Base-by-base conservation (phyloP, 2,113 vertebrate genomes). In the Terrapene triunguis region DNA sequence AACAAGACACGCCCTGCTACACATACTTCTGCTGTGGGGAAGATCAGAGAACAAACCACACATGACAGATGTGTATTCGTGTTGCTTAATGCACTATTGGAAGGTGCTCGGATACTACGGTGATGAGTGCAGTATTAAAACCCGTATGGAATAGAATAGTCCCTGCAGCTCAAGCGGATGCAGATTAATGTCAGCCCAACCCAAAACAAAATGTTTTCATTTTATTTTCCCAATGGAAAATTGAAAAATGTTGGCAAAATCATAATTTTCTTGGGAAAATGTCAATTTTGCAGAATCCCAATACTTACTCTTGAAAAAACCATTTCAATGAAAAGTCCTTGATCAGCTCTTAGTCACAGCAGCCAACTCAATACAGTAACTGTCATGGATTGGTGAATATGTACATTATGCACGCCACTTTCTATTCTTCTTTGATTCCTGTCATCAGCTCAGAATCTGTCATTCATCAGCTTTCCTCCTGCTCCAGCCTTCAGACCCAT, bases 211-310 rank as follows among this genome's bases (percentile, higher is more conserved):
- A 35, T 9, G 1, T 21, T 91, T 91, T 55, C 59, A n/a, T 91
- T 96, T 96, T 38, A 4, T 48, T 95, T 84, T 94, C 53, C 29
- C 10, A 78, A 65, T n/a, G 50, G 29, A 91, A 93, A 93, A 90
- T 38, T 82, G 76, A 90, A 89, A 96, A 94, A 47, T 72, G 44
- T 84, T 1, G 2, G 48, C 82, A 80, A 22, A 84, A 89, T 79
- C 76, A 7, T 22, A 16, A 22, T 84, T 8, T 54, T 21, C 44
- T 47, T 88, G 93, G 90, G 35, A 44, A 92, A 90, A 85, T 1
- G 84, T 4, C 10, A 32, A 2, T 80, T 93, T 95, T 95, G 10
- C 29, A 80, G 80, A 92, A 82, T 32, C 14, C 14, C 78, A 82
- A 3, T 2, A 80, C 5, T 92, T 84, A 2, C 0, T 44, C 93